phyloP scores from a whole-genome alignment of 1,140 invertebrate species.

The Drosophila nigrodunni region DNA sequence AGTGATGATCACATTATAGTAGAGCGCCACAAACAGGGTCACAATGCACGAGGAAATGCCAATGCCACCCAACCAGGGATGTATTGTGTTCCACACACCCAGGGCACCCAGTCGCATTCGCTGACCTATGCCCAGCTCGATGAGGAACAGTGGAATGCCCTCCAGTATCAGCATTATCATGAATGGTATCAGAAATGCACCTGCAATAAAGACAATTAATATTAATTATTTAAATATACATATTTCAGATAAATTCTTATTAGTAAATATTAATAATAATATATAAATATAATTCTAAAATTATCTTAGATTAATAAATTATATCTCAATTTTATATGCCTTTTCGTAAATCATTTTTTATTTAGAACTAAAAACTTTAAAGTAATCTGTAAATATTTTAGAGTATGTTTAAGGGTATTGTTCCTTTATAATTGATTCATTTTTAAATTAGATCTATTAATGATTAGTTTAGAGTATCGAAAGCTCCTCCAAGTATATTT shows the following conservation, averaged over 20 bases:
- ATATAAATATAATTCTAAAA: too few species aligned
- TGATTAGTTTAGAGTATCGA: conserved; percentile 35
- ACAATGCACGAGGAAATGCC: conserved; percentile 96
- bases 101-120: conserved; percentile 94
- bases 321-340: too few species aligned
- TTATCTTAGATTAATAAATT: too few species aligned
- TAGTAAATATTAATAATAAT: too few species aligned
- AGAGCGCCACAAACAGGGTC: conserved; percentile 95
- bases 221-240: too few species aligned
- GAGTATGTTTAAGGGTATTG: too few species aligned
- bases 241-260: too few species aligned
- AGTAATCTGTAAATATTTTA: too few species aligned
- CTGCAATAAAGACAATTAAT: conserved; percentile 86
- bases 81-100: conserved; percentile 97
- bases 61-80: conserved; percentile 95
- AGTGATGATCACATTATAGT: conserved; percentile 99
- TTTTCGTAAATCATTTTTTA: too few species aligned
- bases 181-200: conserved; percentile 98
- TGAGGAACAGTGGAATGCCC: conserved; percentile 96
- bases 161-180: conserved; percentile 96
- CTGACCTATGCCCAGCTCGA: conserved; percentile 97
- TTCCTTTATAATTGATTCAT: background rate
- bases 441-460: background rate
- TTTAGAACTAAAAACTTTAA: background rate
- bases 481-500: conserved; percentile 17